Evolutionary conservation across 2,113 vertebrate species (phyloP).

Genomic region (Empidonax alnorum): DNA sequence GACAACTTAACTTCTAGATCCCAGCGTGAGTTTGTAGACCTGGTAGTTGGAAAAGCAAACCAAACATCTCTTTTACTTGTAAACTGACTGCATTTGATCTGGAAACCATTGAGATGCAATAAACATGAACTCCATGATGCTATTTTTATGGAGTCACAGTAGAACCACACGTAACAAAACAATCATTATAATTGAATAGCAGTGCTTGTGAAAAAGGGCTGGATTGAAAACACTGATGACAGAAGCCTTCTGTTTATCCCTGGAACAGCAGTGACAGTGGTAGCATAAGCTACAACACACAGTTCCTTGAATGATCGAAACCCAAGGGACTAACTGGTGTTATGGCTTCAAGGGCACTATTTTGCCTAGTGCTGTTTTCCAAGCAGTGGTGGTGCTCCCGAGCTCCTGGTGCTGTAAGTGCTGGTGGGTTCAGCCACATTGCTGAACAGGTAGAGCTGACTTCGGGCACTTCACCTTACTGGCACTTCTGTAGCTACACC

Average conservation of each 20-base stretch:
- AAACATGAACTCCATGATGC: constrained; percentile 58
- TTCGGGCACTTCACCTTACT: background rate
- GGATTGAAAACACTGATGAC: constrained; percentile 27
- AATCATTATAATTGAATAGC: constrained; percentile 35
- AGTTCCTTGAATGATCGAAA: background rate
- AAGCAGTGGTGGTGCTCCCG: background rate
- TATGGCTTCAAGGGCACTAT: background rate
- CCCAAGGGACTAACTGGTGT: background rate
- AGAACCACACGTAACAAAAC: constrained; percentile 60
- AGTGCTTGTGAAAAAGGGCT: constrained; percentile 28
- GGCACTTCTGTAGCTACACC: background rate
- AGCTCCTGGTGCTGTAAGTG: background rate
- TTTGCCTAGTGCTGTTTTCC: background rate
- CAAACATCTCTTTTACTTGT: constrained; percentile 44
- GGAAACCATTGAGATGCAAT: constrained; percentile 64
- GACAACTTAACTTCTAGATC: constrained; percentile 52
- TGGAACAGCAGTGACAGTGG: constrained; percentile 7
- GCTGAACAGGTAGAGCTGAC: background rate
- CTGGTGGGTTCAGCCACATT: background rate
- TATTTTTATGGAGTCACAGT: constrained; percentile 42
- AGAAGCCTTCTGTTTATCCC: constrained; percentile 53
- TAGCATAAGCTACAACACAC: background rate
- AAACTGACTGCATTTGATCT: constrained; percentile 55
- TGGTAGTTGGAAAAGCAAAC: constrained; percentile 61
- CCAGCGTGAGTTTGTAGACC: constrained; percentile 52